Conservation (phyloP, 1,140 invertebrate species). For the Drosophila miranda region DNA sequence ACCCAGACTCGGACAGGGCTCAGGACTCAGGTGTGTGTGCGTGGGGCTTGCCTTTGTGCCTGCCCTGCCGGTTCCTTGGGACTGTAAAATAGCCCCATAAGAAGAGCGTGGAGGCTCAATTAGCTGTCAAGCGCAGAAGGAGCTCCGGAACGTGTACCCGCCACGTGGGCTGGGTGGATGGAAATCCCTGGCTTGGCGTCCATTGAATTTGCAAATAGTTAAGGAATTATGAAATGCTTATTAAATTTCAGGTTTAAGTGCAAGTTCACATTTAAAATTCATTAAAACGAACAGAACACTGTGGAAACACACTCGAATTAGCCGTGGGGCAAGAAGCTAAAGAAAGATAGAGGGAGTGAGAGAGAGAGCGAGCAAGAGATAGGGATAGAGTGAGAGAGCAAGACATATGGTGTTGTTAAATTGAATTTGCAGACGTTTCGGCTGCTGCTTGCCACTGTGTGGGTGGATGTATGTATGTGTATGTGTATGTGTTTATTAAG, state of each 20-base stretch:
- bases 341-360: not conserved
- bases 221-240: constrained; percentile 49
- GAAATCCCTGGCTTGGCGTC: constrained; percentile 10
- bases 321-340: constrained; percentile 35
- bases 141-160: not conserved
- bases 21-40: constrained; percentile 44
- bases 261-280: constrained; percentile 65
- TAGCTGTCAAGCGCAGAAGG: constrained; percentile 66
- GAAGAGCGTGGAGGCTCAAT: constrained; percentile 55
- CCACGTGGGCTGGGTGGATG: not conserved
- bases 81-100: constrained; percentile 64
- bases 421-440: constrained; percentile 43
- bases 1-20: constrained; percentile 17
- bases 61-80: constrained; percentile 15
- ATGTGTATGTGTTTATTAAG: constrained; percentile 32
- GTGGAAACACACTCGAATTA: constrained; percentile 39
- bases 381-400: constrained; percentile 7
- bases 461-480: not conserved
- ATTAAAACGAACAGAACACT: constrained; percentile 59
- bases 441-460: not conserved
- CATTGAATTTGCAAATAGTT: constrained; percentile 59
- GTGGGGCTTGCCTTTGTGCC: constrained; percentile 47
- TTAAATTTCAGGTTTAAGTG: constrained; percentile 48
- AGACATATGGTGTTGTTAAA: constrained; percentile 40
- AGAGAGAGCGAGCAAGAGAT: not conserved